phyloP scores from a whole-genome alignment of 2,797 vertebrate species.

The Pangasius mekongensis region DNA sequence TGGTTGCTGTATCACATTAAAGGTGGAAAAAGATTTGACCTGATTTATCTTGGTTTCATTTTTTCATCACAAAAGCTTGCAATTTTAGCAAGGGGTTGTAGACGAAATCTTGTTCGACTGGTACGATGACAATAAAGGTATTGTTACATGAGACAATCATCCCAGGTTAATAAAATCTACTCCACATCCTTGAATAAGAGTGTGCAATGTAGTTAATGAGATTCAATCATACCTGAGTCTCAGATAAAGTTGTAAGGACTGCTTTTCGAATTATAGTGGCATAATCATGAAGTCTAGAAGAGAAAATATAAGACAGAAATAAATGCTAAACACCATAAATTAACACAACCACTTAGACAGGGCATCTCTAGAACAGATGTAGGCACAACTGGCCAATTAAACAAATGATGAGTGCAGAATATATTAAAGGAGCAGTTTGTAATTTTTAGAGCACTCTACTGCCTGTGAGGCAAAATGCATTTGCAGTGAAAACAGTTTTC shows the following conservation, averaged over 20 bases:
- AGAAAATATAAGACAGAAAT: slow-evolving; percentile 10
- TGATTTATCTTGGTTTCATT: neutral
- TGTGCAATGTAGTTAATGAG: neutral
- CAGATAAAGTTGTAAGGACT: slow-evolving; percentile 78
- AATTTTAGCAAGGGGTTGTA: neutral
- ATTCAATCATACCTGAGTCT: slow-evolving; percentile 69
- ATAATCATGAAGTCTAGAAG: slow-evolving; percentile 77
- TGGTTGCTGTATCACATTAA: neutral
- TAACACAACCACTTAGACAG: neutral
- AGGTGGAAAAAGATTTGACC: neutral
- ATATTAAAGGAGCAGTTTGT: neutral
- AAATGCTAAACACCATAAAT: neutral
- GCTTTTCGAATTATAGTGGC: slow-evolving; percentile 82
- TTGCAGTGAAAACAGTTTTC: neutral
- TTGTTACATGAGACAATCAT: neutral
- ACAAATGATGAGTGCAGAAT: neutral
- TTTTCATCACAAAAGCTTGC: neutral
- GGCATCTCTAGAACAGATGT: neutral
- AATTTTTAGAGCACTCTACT: neutral
- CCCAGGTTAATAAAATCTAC: neutral
- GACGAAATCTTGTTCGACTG: neutral
- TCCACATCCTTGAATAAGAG: neutral
- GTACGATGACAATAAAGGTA: neutral
- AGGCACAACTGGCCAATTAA: neutral
- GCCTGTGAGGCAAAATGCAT: neutral